Percentiles rank a stretch among this genome's conserved stretches.
phyloP scores from a whole-genome alignment of 2,113 vertebrate species.

The Pitta sordida region DNA sequence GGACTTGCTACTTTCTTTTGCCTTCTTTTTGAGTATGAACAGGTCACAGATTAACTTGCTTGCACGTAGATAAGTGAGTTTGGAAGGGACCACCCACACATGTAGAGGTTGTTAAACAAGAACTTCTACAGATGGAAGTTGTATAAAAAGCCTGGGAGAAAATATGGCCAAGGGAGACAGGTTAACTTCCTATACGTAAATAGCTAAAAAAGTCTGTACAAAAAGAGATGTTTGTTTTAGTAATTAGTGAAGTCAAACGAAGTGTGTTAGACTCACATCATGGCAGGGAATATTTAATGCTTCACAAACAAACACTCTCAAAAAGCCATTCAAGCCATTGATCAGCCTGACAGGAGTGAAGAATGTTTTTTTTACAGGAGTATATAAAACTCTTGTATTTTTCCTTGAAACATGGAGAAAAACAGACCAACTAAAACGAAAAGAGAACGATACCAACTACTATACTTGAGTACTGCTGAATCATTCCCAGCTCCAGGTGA shows the following conservation, averaged over 20 bases:
- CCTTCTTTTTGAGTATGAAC: background rate
- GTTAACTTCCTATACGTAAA: background rate
- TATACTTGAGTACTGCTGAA: background rate
- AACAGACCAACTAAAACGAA: background rate
- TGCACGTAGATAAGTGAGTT: background rate
- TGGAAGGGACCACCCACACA: background rate
- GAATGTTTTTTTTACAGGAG: background rate
- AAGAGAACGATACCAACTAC: background rate
- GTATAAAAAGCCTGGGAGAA: background rate
- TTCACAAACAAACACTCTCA: background rate
- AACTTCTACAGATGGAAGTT: background rate
- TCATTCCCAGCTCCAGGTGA: background rate
- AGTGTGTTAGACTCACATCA: background rate
- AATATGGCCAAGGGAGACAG: background rate
- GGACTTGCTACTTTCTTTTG: background rate
- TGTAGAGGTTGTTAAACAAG: background rate
- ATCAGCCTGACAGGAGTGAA: background rate
- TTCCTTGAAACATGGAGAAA: background rate
- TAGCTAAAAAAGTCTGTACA: background rate
- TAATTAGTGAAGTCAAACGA: background rate
- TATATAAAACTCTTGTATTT: background rate
- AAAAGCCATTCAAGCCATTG: background rate
- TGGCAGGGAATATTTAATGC: background rate
- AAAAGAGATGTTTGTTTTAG: background rate
- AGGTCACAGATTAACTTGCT: background rate